Evolutionary conservation across 2,888 invertebrate genomes (phyloP).

Genomic region (Mesorhabditis sp.): DNA sequence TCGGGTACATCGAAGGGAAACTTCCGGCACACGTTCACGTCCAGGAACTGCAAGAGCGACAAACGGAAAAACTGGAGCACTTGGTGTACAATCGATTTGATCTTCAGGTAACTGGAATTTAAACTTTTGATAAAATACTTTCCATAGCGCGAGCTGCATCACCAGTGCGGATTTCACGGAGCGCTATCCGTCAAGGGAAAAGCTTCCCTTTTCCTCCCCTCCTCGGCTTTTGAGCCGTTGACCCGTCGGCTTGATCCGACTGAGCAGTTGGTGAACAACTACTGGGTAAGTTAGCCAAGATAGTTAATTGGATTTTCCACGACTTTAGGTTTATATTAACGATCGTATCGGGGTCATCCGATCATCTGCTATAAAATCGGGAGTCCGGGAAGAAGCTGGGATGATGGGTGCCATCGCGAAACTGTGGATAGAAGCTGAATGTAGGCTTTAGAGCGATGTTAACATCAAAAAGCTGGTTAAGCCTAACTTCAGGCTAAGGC

Average conservation of each 20-base stretch:
- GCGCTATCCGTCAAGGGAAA: neutral
- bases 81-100: neutral
- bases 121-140: neutral
- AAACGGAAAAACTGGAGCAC: neutral
- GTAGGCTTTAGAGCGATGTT: neutral
- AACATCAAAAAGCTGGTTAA: no score
- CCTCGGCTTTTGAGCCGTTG: neutral
- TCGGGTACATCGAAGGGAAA: conserved; percentile 3
- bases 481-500: no score
- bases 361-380: neutral
- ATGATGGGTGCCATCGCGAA: neutral
- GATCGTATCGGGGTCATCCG: neutral
- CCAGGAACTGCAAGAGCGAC: neutral
- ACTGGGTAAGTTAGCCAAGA: neutral
- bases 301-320: no score
- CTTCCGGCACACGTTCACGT: neutral
- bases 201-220: neutral
- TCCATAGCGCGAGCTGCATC: neutral
- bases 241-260: neutral
- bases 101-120: neutral
- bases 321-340: no score
- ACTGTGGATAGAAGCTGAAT: neutral
- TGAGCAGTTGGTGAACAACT: conserved; percentile 1
- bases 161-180: neutral
- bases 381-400: neutral